Conservation (phyloP, 2,888 invertebrate genomes). For the Chymomyza procnemis region DNA sequence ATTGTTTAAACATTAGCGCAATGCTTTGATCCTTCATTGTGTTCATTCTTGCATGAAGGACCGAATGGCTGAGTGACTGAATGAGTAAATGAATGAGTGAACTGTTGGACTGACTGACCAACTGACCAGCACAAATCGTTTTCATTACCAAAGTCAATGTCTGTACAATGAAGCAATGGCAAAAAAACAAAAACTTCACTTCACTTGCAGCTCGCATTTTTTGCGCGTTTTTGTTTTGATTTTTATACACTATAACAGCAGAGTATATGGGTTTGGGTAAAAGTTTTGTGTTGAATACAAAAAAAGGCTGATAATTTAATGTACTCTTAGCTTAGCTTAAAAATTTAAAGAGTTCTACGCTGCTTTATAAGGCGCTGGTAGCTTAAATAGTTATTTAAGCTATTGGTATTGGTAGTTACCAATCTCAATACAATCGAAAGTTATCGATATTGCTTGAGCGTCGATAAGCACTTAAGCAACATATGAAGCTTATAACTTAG, state of each 20-base stretch:
- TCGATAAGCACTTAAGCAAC: no score
- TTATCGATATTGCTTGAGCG: no score
- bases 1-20: conserved; percentile 13
- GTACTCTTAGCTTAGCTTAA: no score
- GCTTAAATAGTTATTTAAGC: no score
- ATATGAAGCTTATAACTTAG: no score
- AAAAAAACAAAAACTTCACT: conserved; percentile 11
- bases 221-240: conserved; percentile 18
- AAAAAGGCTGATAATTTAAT: no score
- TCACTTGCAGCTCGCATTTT: background rate
- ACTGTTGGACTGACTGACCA: conserved; percentile 1
- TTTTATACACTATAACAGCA: background rate
- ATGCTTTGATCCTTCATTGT: conserved; percentile 41
- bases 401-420: no score
- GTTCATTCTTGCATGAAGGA: conserved; percentile 67
- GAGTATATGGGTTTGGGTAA: background rate
- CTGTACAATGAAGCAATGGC: conserved; percentile 3
- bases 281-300: background rate
- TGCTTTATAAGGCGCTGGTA: no score
- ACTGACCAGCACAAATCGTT: conserved; percentile 21
- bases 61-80: conserved; percentile 10
- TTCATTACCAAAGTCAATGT: conserved; percentile 65
- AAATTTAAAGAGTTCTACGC: no score
- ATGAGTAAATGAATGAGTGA: background rate
- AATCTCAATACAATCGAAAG: no score